These are phyloP conservation scores for Drepana falcataria DNA, from an alignment of 2,888 invertebrate genomes.

Conservation along the genomic window DNA sequence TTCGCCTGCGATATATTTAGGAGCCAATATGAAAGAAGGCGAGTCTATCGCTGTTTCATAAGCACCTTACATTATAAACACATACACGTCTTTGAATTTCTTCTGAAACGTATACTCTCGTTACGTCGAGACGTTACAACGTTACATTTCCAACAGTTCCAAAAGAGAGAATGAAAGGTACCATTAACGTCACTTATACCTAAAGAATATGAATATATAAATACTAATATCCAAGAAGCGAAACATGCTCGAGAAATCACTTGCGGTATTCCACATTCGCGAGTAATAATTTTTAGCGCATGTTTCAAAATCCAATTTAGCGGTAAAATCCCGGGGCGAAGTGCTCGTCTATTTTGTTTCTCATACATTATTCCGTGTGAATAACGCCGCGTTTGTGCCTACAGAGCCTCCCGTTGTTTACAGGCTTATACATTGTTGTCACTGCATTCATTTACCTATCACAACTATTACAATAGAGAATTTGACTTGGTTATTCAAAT, in stretches of 20 bases:
- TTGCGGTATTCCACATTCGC: slow-evolving; percentile 12
- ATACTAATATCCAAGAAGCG: background rate
- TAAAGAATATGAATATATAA: background rate
- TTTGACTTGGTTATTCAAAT: no score
- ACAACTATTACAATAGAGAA: no score
- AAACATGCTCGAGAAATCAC: slow-evolving; percentile 15
- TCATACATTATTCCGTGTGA: slow-evolving; percentile 55
- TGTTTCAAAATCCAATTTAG: slow-evolving; percentile 46
- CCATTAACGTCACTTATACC: background rate
- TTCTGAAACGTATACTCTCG: no score
- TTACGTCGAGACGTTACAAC: no score
- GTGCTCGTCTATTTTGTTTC: slow-evolving; percentile 33
- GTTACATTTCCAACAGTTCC: no score
- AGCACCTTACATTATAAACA: no score
- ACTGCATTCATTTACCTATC: slow-evolving; percentile 10
- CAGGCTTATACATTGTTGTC: slow-evolving; percentile 17
- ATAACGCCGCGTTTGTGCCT: slow-evolving; percentile 39
- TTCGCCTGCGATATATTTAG: no score
- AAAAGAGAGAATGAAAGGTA: background rate
- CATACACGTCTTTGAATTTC: no score
- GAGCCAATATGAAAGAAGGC: no score
- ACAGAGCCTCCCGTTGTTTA: slow-evolving; percentile 22
- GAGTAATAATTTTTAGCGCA: slow-evolving; percentile 32
- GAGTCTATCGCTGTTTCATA: no score
- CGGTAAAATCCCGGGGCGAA: slow-evolving; percentile 31